These are phyloP conservation scores for Troides oblongomaculatus DNA, from an alignment of 2,888 invertebrate species.

Conservation along the genomic window DNA sequence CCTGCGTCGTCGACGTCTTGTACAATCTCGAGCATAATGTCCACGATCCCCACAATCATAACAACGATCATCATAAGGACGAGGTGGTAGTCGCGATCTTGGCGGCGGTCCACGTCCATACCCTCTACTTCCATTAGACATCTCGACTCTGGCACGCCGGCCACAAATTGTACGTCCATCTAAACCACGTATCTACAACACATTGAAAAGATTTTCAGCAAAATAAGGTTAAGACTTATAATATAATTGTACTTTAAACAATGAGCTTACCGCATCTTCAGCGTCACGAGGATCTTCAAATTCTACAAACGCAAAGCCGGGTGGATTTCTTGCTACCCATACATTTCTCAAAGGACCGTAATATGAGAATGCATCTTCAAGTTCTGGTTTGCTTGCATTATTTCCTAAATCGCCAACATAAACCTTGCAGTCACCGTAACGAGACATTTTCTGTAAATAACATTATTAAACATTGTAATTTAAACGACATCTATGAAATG, in stretches of 20 bases:
- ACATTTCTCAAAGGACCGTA: constrained; percentile 96
- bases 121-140: constrained; percentile 91
- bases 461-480: constrained; percentile 16
- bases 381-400: constrained; percentile 94
- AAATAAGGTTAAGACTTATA: background rate
- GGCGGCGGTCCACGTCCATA: constrained; percentile 81
- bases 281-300: constrained; percentile 96
- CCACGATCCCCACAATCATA: constrained; percentile 97
- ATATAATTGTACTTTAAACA: background rate
- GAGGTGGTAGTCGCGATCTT: constrained; percentile 83
- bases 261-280: constrained; percentile 89
- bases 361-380: constrained; percentile 95
- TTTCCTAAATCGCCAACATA: constrained; percentile 97
- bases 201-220: background rate
- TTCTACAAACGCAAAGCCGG: constrained; percentile 97
- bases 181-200: constrained; percentile 73
- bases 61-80: constrained; percentile 94
- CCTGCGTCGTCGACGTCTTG: constrained; percentile 84
- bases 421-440: constrained; percentile 94
- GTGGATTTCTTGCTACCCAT: constrained; percentile 98
- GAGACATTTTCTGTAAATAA: constrained; percentile 80
- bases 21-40: constrained; percentile 95
- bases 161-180: constrained; percentile 93
- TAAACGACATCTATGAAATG: constrained; percentile 17
- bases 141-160: constrained; percentile 92